phyloP scores from a whole-genome alignment of 2,113 vertebrate species.

The Microtus oregoni region DNA sequence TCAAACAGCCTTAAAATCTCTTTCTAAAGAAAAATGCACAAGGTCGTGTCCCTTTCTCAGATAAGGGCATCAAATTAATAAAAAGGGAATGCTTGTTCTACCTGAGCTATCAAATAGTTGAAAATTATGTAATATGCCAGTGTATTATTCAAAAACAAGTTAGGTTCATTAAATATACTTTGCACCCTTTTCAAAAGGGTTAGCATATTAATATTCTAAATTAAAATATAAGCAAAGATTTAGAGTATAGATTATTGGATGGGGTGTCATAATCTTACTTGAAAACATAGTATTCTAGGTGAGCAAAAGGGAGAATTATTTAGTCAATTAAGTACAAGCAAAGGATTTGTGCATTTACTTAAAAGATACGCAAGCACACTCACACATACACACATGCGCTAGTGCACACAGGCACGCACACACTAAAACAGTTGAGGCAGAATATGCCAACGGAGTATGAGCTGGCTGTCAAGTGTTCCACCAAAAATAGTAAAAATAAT shows the following conservation, averaged over 20 bases:
- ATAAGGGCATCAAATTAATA: background rate
- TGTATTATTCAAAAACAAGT: constrained; percentile 49
- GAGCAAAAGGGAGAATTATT: constrained; percentile 29
- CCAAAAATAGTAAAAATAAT: constrained; percentile 34
- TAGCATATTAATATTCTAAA: constrained; percentile 56
- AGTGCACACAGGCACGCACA: background rate
- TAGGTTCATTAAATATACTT: constrained; percentile 45
- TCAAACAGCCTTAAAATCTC: constrained; percentile 2
- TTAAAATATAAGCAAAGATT: constrained; percentile 65
- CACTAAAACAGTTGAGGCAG: background rate
- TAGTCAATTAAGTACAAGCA: background rate
- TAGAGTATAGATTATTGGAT: constrained; percentile 34
- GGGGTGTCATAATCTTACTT: constrained; percentile 27
- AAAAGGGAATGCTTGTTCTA: constrained; percentile 1
- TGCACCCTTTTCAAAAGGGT: constrained; percentile 48
- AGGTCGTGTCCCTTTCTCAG: background rate
- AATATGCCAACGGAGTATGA: background rate
- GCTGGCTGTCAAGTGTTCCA: background rate
- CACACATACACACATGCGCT: background rate
- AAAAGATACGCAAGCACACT: background rate
- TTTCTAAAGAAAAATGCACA: constrained; percentile 8
- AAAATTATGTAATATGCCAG: constrained; percentile 44
- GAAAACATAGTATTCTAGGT: constrained; percentile 73
- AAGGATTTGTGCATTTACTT: background rate
- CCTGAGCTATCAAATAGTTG: constrained; percentile 5